These are phyloP conservation scores for Pachydiplax longipennis DNA, from an alignment of 2,888 invertebrate genomes.

Conservation along the genomic window DNA sequence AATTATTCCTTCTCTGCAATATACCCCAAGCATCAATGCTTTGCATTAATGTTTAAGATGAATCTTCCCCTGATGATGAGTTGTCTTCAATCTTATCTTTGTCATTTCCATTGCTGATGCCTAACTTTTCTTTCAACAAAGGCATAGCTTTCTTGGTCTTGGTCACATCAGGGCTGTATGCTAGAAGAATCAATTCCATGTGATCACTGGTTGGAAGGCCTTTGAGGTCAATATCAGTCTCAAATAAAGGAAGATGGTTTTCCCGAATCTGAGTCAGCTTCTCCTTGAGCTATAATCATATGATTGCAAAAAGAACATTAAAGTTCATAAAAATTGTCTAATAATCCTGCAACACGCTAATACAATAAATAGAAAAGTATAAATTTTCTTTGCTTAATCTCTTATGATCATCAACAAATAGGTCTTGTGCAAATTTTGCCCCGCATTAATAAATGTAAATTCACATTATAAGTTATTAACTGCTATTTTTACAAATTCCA, in stretches of 20 bases:
- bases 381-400: not conserved
- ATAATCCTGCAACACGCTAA: not conserved
- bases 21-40: not conserved
- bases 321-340: not conserved
- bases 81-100: not conserved
- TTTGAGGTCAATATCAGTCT: conserved; percentile 68
- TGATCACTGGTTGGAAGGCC: conserved; percentile 75
- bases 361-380: not conserved
- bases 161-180: conserved; percentile 75
- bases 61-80: conserved; percentile 12
- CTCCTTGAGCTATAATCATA: conserved; percentile 59
- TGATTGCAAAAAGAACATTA: not conserved
- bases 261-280: conserved; percentile 64
- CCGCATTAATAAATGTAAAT: no score
- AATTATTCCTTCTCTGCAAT: not conserved
- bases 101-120: not conserved
- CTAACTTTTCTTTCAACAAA: conserved; percentile 61
- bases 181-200: conserved; percentile 75
- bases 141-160: conserved; percentile 69
- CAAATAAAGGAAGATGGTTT: conserved; percentile 59
- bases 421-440: no score
- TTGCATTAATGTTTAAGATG: not conserved
- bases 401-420: no score
- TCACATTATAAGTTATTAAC: no score
- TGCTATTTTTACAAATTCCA: no score